These are phyloP conservation scores for Cheirogaleus medius DNA, from an alignment of 2,113 vertebrate species.

Conservation along the genomic window DNA sequence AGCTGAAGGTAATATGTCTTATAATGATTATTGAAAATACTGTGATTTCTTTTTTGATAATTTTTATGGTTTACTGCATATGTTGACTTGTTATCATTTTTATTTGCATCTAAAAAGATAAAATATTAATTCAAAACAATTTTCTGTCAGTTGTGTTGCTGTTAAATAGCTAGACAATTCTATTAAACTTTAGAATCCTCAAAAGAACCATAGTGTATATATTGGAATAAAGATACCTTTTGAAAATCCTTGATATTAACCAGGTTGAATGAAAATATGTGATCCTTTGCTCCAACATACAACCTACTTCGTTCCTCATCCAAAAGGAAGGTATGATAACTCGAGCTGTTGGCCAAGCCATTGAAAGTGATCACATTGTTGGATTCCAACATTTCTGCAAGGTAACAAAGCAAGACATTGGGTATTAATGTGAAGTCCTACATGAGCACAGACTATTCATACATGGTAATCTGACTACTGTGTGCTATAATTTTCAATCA, in stretches of 20 bases:
- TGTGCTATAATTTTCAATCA: background rate
- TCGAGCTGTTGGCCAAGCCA: constrained; percentile 94
- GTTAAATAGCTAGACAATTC: constrained; percentile 13
- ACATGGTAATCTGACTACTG: background rate
- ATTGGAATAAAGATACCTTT: constrained; percentile 87
- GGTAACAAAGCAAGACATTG: constrained; percentile 68
- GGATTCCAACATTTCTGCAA: constrained; percentile 97
- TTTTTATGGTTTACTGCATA: background rate
- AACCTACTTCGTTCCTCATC: constrained; percentile 96
- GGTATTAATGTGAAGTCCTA: constrained; percentile 40
- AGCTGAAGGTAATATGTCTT: background rate
- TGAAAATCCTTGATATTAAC: constrained; percentile 96
- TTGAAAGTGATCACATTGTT: constrained; percentile 95
- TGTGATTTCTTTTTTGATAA: background rate
- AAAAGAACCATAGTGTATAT: background rate
- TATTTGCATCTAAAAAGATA: constrained; percentile 6
- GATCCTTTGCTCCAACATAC: constrained; percentile 97
- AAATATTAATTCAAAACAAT: background rate
- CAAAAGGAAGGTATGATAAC: constrained; percentile 97
- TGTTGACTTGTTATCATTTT: background rate
- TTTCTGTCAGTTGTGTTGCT: background rate
- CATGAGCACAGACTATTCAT: background rate
- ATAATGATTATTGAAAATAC: background rate
- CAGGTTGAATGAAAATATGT: constrained; percentile 98
- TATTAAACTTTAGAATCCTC: background rate